These are phyloP conservation scores for Neosilurus mollespiculum DNA, from an alignment of 2,797 vertebrate genomes.

Conservation along the genomic window DNA sequence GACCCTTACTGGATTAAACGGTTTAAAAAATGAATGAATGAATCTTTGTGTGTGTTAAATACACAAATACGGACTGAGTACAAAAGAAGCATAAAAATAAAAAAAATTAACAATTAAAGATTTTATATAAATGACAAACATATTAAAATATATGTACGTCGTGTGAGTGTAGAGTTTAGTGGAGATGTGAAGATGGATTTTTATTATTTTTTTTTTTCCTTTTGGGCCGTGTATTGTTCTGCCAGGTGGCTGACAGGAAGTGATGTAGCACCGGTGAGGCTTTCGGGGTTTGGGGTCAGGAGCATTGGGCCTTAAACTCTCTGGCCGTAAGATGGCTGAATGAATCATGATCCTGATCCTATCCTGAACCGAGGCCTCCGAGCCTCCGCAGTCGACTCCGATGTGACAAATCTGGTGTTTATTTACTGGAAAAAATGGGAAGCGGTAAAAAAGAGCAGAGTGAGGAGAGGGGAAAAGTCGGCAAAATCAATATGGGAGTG, in stretches of 20 bases:
- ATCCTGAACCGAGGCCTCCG: slow-evolving; percentile 60
- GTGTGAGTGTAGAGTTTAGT: slow-evolving; percentile 44
- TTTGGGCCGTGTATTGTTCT: slow-evolving; percentile 75
- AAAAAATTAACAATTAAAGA: neutral
- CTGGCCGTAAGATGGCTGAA: slow-evolving; percentile 79
- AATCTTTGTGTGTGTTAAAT: neutral
- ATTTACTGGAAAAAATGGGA: slow-evolving; percentile 77
- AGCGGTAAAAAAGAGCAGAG: slow-evolving; percentile 63
- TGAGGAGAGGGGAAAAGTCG: slow-evolving; percentile 70
- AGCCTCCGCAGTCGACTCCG: slow-evolving; percentile 65
- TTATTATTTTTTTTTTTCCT: slow-evolving; percentile 7
- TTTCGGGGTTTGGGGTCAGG: slow-evolving; percentile 70
- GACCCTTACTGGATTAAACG: no score
- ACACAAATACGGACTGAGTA: neutral
- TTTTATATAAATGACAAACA: neutral
- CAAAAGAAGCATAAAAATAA: neutral
- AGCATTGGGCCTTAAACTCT: slow-evolving; percentile 69
- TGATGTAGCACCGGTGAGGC: slow-evolving; percentile 82
- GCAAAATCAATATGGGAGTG: slow-evolving; percentile 78
- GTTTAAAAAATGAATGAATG: no score
- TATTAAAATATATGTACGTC: neutral
- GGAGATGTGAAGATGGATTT: slow-evolving; percentile 65
- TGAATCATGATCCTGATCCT: slow-evolving; percentile 75
- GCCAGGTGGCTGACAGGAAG: slow-evolving; percentile 75
- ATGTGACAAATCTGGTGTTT: slow-evolving; percentile 83